Evolutionary conservation across 37 sponge, comb jelly and placozoan genomes (phyloP).

Genomic region (Ephydatia muelleri): DNA sequence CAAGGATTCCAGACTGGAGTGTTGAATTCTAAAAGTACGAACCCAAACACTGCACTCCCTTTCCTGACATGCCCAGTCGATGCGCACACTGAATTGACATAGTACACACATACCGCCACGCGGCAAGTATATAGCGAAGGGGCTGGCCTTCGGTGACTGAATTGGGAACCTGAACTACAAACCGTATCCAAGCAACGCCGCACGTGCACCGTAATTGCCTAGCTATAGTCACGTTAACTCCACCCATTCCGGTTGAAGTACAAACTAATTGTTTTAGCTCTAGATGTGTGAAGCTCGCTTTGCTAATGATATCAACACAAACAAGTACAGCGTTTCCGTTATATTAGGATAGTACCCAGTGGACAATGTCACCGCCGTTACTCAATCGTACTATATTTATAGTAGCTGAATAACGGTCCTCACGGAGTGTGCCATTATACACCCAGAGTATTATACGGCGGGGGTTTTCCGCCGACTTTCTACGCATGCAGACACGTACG

Average conservation of each 20-base stretch:
- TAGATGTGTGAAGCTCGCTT: not conserved
- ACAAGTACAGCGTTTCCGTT: slow-evolving; percentile 1
- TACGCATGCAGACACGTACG: not conserved
- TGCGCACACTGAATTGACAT: not conserved
- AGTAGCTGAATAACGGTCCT: slow-evolving; percentile 1
- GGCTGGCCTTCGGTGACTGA: slow-evolving; percentile 1
- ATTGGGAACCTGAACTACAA: slow-evolving; percentile 1
- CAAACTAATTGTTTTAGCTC: slow-evolving; percentile 1
- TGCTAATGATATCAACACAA: slow-evolving; percentile 1
- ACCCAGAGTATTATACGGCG: slow-evolving; percentile 1
- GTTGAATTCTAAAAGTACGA: too few species aligned
- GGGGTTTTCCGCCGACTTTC: not conserved
- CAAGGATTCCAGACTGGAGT: too few species aligned
- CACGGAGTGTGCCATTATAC: slow-evolving; percentile 1
- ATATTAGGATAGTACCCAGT: not conserved
- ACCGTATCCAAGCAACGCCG: slow-evolving; percentile 1
- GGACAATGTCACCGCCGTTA: slow-evolving; percentile 1
- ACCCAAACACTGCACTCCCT: slow-evolving; percentile 1
- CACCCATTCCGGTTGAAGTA: not conserved
- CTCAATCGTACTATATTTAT: slow-evolving; percentile 1
- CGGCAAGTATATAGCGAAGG: slow-evolving; percentile 1
- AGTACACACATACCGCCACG: slow-evolving; percentile 1
- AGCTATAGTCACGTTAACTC: slow-evolving; percentile 1
- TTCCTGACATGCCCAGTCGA: slow-evolving; percentile 1
- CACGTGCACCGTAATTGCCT: slow-evolving; percentile 1